phyloP scores from a whole-genome alignment of 2,113 vertebrate genomes.

The Triplophysa siluroides region DNA sequence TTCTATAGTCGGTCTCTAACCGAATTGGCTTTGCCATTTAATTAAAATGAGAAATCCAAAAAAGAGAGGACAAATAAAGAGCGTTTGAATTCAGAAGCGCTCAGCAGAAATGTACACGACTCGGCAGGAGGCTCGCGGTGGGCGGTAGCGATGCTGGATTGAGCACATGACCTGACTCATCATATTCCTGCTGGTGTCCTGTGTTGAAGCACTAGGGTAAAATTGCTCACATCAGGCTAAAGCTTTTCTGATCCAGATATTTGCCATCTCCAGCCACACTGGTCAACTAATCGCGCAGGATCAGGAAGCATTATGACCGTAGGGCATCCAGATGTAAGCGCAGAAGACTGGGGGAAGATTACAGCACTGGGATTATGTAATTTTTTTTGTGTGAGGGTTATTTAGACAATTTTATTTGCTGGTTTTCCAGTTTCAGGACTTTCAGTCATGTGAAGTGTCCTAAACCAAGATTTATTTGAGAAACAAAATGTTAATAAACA shows the following conservation, averaged over 20 bases:
- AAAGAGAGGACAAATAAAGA: not conserved
- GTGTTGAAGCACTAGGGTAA: not conserved
- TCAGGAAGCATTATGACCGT: not conserved
- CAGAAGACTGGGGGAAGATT: no score
- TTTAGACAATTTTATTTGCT: no score
- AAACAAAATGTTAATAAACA: no score
- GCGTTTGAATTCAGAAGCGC: not conserved
- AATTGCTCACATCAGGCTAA: not conserved
- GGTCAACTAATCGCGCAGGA: not conserved
- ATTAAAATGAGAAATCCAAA: not conserved
- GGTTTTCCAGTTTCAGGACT: no score
- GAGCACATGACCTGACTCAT: not conserved
- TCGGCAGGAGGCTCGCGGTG: not conserved
- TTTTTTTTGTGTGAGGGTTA: no score
- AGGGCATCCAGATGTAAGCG: not conserved
- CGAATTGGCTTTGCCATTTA: conserved; percentile 49
- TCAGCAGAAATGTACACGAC: not conserved
- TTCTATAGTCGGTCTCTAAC: conserved; percentile 43
- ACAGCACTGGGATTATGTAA: no score
- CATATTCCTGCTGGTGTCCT: not conserved
- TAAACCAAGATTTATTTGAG: no score
- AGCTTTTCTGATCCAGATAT: not conserved
- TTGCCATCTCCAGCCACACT: not conserved
- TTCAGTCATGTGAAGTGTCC: no score
- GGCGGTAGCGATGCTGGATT: not conserved